phyloP scores from a whole-genome alignment of 2,797 vertebrate genomes.

The Halcyon chelicuti region DNA sequence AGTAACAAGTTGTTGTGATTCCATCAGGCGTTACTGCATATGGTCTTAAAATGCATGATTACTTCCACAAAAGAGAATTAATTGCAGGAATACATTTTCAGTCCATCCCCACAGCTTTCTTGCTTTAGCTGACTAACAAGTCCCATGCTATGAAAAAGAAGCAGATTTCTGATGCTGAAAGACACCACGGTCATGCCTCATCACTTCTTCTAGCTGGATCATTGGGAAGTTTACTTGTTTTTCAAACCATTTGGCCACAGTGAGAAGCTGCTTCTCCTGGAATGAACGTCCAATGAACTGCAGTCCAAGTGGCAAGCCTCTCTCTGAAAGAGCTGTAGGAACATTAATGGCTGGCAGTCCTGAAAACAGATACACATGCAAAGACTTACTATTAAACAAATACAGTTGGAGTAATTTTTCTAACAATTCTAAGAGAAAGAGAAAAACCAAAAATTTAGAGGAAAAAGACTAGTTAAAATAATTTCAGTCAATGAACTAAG shows the following conservation, averaged over 20 bases:
- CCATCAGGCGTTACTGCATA: background rate
- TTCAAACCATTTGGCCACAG: slow-evolving; percentile 92
- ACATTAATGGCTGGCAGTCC: slow-evolving; percentile 91
- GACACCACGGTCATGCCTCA: background rate
- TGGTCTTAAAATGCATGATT: background rate
- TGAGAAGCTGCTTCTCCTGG: slow-evolving; percentile 88
- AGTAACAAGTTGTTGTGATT: background rate
- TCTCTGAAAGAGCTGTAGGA: slow-evolving; percentile 87
- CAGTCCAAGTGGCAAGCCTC: slow-evolving; percentile 91
- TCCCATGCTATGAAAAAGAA: slow-evolving; percentile 46
- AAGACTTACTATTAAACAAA: background rate
- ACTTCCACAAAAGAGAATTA: background rate
- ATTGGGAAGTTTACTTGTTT: slow-evolving; percentile 88
- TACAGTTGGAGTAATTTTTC: background rate
- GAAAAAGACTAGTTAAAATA: background rate
- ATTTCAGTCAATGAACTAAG: background rate
- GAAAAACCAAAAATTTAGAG: background rate
- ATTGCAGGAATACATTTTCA: background rate
- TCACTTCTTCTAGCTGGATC: slow-evolving; percentile 77
- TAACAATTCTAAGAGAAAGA: background rate
- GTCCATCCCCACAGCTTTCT: background rate
- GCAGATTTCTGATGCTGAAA: slow-evolving; percentile 66
- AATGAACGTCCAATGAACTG: slow-evolving; percentile 91
- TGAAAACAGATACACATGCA: slow-evolving; percentile 47
- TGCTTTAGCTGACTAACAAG: background rate